Percentiles rank a stretch among this genome's conserved stretches.
Conservation (phyloP, 1,140 invertebrate genomes). For the Drosophila tropicalis region DNA sequence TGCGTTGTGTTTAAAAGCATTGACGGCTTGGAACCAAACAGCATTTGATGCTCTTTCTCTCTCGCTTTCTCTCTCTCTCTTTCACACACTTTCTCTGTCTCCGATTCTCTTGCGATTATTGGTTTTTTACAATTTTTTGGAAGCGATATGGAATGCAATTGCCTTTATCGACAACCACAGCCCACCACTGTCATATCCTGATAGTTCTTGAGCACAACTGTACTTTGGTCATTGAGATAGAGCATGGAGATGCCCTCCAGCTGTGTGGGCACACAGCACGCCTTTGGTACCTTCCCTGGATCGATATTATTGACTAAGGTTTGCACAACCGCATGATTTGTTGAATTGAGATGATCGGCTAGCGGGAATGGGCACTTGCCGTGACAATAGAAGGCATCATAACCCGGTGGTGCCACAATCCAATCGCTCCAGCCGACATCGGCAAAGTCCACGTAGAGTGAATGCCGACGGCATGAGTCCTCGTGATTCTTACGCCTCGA, state of each 20-base stretch:
- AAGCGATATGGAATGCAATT: slow-evolving; percentile 8
- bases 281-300: slow-evolving; percentile 93
- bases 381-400: slow-evolving; percentile 97
- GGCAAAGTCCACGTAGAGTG: slow-evolving; percentile 97
- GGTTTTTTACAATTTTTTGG: slow-evolving; percentile 8
- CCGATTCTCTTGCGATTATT: background rate
- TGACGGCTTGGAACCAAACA: slow-evolving; percentile 82
- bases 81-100: slow-evolving; percentile 18
- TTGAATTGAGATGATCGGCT: slow-evolving; percentile 96
- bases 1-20: slow-evolving; percentile 83
- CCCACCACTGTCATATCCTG: slow-evolving; percentile 97
- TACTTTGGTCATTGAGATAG: slow-evolving; percentile 96
- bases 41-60: slow-evolving; percentile 78
- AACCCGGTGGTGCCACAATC: slow-evolving; percentile 99
- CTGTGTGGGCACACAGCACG: slow-evolving; percentile 96
- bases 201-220: slow-evolving; percentile 98
- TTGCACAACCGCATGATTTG: slow-evolving; percentile 99
- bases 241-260: slow-evolving; percentile 96
- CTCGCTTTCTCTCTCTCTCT: slow-evolving; percentile 19
- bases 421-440: slow-evolving; percentile 99
- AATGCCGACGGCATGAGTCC: slow-evolving; percentile 92
- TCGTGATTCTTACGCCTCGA: slow-evolving; percentile 88
- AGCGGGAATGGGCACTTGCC: slow-evolving; percentile 97
- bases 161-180: slow-evolving; percentile 93
- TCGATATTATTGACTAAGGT: slow-evolving; percentile 97